Evolutionary conservation across 2,797 vertebrate species (phyloP).

Genomic region (Synaphobranchus kaupii): DNA sequence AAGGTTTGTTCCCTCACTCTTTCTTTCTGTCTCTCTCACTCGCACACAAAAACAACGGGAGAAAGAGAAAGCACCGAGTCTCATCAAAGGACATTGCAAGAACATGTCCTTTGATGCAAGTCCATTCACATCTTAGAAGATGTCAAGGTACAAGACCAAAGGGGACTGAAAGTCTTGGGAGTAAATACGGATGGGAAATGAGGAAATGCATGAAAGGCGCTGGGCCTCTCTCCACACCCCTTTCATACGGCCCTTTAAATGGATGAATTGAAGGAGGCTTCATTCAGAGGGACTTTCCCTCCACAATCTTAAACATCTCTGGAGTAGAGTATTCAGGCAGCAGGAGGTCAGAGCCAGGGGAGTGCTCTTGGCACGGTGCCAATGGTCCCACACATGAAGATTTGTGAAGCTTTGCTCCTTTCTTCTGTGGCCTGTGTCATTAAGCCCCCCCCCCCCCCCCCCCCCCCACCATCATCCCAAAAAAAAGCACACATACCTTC

Average conservation of each 20-base stretch:
- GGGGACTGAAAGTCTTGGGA: constrained; percentile 11
- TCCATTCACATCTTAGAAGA: constrained; percentile 40
- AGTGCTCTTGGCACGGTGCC: constrained; percentile 46
- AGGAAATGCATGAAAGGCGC: constrained; percentile 29
- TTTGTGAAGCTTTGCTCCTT: constrained; percentile 45
- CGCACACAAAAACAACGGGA: constrained; percentile 13
- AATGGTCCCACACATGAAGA: constrained; percentile 46
- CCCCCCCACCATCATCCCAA: neutral
- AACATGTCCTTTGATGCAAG: constrained; percentile 35
- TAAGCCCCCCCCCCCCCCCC: constrained; percentile 31
- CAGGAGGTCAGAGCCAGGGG: constrained; percentile 28
- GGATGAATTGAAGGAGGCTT: constrained; percentile 38
- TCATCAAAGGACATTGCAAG: constrained; percentile 50
- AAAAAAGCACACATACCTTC: constrained; percentile 20
- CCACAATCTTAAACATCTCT: constrained; percentile 17
- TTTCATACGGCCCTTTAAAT: constrained; percentile 37
- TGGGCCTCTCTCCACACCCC: constrained; percentile 9
- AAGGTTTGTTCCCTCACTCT: constrained; percentile 40
- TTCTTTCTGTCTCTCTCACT: neutral
- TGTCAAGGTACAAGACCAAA: constrained; percentile 39
- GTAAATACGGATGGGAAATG: constrained; percentile 27
- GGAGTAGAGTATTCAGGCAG: constrained; percentile 32
- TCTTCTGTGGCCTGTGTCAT: constrained; percentile 53
- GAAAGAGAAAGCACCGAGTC: constrained; percentile 35
- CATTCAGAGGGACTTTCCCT: constrained; percentile 14